These are phyloP conservation scores for Lycophotia porphyrea DNA, from an alignment of 2,888 invertebrate species.

Conservation along the genomic window DNA sequence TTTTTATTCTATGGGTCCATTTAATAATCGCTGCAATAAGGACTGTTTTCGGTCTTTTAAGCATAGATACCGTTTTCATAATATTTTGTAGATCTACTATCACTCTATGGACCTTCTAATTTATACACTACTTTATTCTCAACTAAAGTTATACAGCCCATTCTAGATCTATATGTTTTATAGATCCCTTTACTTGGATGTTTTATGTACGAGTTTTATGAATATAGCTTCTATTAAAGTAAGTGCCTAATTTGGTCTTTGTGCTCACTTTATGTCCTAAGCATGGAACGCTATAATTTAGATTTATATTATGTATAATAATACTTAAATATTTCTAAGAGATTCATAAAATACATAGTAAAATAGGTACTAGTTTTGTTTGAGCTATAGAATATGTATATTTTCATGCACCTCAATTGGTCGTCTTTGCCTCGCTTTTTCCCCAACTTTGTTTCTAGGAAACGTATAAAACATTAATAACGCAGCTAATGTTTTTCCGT, in stretches of 20 bases:
- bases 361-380: not conserved
- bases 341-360: not conserved
- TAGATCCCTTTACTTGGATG: constrained; percentile 22
- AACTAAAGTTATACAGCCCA: not conserved
- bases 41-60: not conserved
- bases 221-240: constrained; percentile 34
- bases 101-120: not conserved
- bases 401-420: not conserved
- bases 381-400: not conserved
- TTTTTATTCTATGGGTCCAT: not conserved
- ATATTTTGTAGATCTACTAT: not conserved
- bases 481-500: not conserved
- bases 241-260: constrained; percentile 45
- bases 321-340: not conserved
- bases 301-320: not conserved
- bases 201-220: constrained; percentile 45
- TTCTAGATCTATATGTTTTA: constrained; percentile 35
- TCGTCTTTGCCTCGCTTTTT: not conserved
- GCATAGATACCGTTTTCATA: not conserved
- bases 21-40: not conserved
- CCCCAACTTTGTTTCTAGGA: not conserved
- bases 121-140: constrained; percentile 4
- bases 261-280: constrained; percentile 35
- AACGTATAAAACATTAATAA: not conserved
- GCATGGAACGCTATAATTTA: not conserved